These are phyloP conservation scores for Drosophila melanica DNA, from an alignment of 1,140 invertebrate genomes.

Conservation along the genomic window DNA sequence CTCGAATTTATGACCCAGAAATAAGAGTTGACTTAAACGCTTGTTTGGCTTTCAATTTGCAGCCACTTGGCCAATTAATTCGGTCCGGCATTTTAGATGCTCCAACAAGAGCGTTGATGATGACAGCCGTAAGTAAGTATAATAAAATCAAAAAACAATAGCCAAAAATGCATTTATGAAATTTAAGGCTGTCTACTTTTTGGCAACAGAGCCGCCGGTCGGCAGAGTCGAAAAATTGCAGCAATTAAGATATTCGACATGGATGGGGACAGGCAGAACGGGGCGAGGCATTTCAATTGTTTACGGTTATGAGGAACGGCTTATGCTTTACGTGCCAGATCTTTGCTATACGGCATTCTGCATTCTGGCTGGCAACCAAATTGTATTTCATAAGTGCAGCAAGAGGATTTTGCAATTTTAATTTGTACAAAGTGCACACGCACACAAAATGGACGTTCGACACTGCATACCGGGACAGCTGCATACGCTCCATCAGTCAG, in stretches of 20 bases:
- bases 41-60: slow-evolving; percentile 25
- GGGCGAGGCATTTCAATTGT: slow-evolving; percentile 42
- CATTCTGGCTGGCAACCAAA: slow-evolving; percentile 32
- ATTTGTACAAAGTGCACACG: slow-evolving; percentile 73
- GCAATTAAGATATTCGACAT: slow-evolving; percentile 68
- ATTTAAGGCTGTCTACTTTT: slow-evolving; percentile 17
- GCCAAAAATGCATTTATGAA: slow-evolving; percentile 14
- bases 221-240: slow-evolving; percentile 28
- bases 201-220: background rate
- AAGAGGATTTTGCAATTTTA: slow-evolving; percentile 76
- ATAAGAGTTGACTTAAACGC: slow-evolving; percentile 19
- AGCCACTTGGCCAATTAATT: slow-evolving; percentile 35
- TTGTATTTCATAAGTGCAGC: slow-evolving; percentile 66
- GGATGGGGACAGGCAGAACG: background rate
- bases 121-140: slow-evolving; percentile 2
- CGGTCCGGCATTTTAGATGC: background rate
- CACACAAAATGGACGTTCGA: slow-evolving; percentile 24
- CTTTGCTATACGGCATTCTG: slow-evolving; percentile 12
- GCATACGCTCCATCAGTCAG: slow-evolving; percentile 61
- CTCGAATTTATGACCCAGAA: slow-evolving; percentile 13
- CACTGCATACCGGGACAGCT: slow-evolving; percentile 27
- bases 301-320: slow-evolving; percentile 61
- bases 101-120: background rate
- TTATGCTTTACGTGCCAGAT: slow-evolving; percentile 51
- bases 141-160: slow-evolving; percentile 30